Evolutionary conservation across 2,888 invertebrate species (phyloP).

Genomic region (Calameuta pallipes): DNA sequence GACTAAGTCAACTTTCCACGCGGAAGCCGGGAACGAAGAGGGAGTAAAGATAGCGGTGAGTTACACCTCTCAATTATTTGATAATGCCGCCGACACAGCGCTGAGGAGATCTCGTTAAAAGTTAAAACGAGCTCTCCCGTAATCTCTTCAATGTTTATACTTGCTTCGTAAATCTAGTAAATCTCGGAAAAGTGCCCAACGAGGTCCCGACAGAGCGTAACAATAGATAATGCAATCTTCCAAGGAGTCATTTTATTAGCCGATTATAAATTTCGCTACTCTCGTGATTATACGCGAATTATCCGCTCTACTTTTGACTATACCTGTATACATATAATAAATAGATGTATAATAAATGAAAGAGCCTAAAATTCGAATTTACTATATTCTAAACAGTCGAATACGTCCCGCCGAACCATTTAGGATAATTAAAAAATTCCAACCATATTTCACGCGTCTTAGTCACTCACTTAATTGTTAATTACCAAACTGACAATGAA

Average conservation of each 20-base stretch:
- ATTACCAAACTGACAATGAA: not conserved
- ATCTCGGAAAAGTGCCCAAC: slow-evolving; percentile 36
- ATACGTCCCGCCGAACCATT: not conserved
- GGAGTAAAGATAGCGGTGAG: slow-evolving; percentile 55
- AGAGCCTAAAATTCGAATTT: not conserved
- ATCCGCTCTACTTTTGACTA: not conserved
- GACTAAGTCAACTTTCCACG: not conserved
- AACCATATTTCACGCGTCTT: not conserved
- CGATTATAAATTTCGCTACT: not conserved
- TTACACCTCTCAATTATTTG: slow-evolving; percentile 67
- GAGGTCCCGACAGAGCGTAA: slow-evolving; percentile 37
- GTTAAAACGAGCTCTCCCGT: slow-evolving; percentile 64
- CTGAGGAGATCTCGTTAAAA: slow-evolving; percentile 65
- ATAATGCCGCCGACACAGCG: slow-evolving; percentile 64
- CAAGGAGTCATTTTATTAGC: slow-evolving; percentile 31
- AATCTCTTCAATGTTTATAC: slow-evolving; percentile 66
- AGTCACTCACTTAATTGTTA: not conserved
- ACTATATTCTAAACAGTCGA: not conserved
- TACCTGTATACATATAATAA: not conserved
- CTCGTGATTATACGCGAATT: not conserved
- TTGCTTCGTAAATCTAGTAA: slow-evolving; percentile 58
- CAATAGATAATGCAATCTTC: slow-evolving; percentile 58
- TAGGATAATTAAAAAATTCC: not conserved
- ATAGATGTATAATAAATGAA: not conserved
- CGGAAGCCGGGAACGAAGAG: not conserved